Base-by-base conservation (phyloP, 2,797 vertebrate species). In the Cuculus canorus region DNA sequence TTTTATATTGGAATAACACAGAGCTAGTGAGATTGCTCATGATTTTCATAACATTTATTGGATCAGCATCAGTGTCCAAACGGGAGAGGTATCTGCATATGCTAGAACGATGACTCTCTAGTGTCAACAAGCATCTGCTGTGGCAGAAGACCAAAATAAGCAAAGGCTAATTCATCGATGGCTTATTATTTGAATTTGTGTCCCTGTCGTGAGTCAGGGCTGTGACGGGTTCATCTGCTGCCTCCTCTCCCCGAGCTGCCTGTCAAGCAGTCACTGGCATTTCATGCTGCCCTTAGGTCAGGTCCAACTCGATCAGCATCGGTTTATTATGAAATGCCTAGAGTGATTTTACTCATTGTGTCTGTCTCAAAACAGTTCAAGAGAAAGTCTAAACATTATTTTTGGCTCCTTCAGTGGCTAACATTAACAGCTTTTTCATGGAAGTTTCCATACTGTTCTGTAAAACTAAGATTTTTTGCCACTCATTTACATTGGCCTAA, bases 331-430 rank as follows among this genome's bases (percentile, higher is more conserved):
- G 78, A 92, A 79, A 85, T 47, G 78, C 65, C 69, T 57, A 41
- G 50, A 76, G 69, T 24, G 57, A 82, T 93, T 82, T 94, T 75
- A 52, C 72, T 79, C 69, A 48, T 37, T 0, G 0, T 76, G 50
- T 57, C 37, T 28, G 9, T 68, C 75, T 78, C 70, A 35, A 35
- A 72, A 37, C 70, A 41, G 43, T 28, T 65, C 76, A 59, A 85
- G 70, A 90, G 56, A 71, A 95, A 93, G n/a, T 75, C 88, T 72
- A 92, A 91, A 94, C 91, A 53, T 95, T 95, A 77, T 94, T 94
- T 52, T 90, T 96, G 92, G 94, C 92, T 86, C 69, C 63, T 82
- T 70, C 54, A n/a, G 80, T 57, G 1, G 14, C 56, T 21, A 37
- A 32, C 45, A 86, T n/a, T 25, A 77, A 47, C 69, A 69, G 65